Base-by-base conservation (phyloP, 2,888 invertebrate species). In the Dione vanillae region DNA sequence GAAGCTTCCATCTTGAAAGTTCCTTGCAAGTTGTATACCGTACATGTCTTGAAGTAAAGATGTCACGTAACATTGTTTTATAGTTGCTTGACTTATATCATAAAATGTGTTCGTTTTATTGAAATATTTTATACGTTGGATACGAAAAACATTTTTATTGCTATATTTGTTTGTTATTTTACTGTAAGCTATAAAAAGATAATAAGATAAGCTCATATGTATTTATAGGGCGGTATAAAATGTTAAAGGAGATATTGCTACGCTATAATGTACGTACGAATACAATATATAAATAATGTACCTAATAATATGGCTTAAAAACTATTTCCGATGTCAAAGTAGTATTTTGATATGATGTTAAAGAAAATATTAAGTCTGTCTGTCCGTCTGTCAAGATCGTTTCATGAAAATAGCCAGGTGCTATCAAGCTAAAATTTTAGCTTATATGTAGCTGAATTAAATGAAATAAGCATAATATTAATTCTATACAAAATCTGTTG, bases 101-200 rank as follows among this genome's bases (percentile, higher is more conserved):
- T 71, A 72, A 74, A 74, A 69, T 71, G 71, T 72, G 67, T 74
- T 65, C 59, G 65, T 74, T 74, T 74, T 71, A 74, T 74, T 74
- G 74, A 74, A 69, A 67, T 71, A 74, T 69, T 74, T 74, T 69
- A 74, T 74, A 71, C 67, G 67, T 58, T 65, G 65, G 59, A 45
- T 67, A 54, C 64, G 72, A 70, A 71, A 69, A 70, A 70, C 58
- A 71, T 69, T 72, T 74, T 74, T 74, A 72, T 61, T 61, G 67
- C 54, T 62, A 37, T 70, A 52, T 72, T 67, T 70, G 72, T 70
- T 72, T 65, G 67, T 67, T 65, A 69, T 69, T 72, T 72, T 72
- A 72, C 52, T 67, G 64, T 43, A 45, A 27, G 58, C 58, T 64
- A 59, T 70, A 70, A 70, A 72, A 72, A 70, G 19, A 67, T 69